Conservation (phyloP, 2,113 vertebrate genomes). For the Ammodytes dubius region DNA sequence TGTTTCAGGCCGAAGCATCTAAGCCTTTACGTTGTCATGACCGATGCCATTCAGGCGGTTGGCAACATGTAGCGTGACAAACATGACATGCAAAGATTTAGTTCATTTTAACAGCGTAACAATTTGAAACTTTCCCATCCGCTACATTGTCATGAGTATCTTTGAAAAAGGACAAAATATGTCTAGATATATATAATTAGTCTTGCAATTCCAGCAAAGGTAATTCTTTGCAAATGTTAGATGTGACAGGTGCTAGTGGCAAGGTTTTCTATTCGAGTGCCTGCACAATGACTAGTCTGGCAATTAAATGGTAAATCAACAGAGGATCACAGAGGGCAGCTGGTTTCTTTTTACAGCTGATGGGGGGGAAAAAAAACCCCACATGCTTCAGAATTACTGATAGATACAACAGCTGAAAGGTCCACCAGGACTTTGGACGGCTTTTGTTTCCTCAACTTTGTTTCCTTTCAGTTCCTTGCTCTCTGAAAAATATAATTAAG, state of each 20-base stretch:
- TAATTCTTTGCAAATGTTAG: neutral
- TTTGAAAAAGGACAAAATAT: neutral
- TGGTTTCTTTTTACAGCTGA: conserved; percentile 16
- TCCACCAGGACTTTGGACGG: conserved; percentile 26
- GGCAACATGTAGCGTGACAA: no score
- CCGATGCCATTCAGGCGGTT: no score
- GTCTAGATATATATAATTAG: neutral
- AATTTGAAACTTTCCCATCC: neutral
- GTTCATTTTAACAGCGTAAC: neutral
- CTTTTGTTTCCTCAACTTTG: conserved; percentile 34
- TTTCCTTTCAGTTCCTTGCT: conserved; percentile 26
- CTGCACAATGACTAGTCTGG: neutral
- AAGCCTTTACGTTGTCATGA: no score
- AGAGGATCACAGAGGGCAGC: neutral
- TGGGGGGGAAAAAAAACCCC: neutral
- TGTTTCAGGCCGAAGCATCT: no score
- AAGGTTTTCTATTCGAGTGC: neutral
- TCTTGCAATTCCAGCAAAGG: neutral
- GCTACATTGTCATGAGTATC: no score
- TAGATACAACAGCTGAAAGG: neutral
- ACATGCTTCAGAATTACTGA: neutral
- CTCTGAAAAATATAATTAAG: conserved; percentile 66
- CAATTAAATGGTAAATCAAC: conserved; percentile 1
- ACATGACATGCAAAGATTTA: neutral
- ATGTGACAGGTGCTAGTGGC: neutral